A percentile compares a stretch with the other conserved stretches of the same genome.
phyloP scores from a whole-genome alignment of 2,888 invertebrate species.

The Watsonalla binaria region DNA sequence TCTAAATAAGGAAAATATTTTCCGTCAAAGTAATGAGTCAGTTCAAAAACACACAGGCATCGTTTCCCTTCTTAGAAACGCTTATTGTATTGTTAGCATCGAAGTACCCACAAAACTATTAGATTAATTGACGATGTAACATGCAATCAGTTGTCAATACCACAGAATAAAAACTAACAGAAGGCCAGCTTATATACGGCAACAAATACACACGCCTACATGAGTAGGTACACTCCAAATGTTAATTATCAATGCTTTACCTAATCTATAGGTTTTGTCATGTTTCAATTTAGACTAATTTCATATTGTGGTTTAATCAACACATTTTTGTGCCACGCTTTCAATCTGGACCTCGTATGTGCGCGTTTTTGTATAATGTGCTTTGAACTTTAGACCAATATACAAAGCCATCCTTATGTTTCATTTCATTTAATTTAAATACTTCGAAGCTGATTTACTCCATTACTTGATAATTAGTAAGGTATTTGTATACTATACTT shows the following conservation, averaged over 20 bases:
- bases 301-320: too few relatives aligned
- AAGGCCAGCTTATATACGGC: too few relatives aligned
- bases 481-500: conserved; percentile 30
- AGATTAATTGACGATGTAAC: conserved; percentile 30
- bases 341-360: too few relatives aligned
- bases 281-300: too few relatives aligned
- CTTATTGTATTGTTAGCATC: conserved; percentile 14
- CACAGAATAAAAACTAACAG: conserved; percentile 1
- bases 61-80: conserved; percentile 17
- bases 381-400: too few relatives aligned
- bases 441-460: conserved; percentile 25
- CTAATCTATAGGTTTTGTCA: too few relatives aligned
- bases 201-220: too few relatives aligned
- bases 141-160: conserved; percentile 48
- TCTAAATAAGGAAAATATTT: neutral
- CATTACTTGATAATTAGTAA: conserved; percentile 39
- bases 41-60: neutral
- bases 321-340: too few relatives aligned
- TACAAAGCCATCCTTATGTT: too few relatives aligned
- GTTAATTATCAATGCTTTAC: too few relatives aligned
- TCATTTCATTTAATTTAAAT: conserved; percentile 12
- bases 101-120: conserved; percentile 29
- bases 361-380: too few relatives aligned
- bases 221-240: too few relatives aligned
- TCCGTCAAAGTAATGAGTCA: neutral